phyloP scores from a whole-genome alignment of 2,113 vertebrate species.

The Probosciger aterrimus region DNA sequence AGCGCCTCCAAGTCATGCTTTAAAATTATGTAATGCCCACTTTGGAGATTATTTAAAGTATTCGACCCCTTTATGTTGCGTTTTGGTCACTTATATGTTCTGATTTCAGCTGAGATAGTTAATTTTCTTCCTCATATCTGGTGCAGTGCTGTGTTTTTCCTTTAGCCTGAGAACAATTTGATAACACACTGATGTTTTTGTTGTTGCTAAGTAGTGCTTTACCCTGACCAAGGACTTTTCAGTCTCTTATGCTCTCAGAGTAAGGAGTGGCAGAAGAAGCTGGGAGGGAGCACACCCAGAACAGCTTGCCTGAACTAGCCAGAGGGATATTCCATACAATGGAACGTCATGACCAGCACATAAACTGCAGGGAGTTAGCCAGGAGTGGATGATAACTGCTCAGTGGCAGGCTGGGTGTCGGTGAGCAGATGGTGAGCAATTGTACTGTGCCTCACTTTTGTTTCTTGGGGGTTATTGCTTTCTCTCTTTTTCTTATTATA shows the following conservation, averaged over 20 bases:
- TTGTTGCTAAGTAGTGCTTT: neutral
- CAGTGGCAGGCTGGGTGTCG: neutral
- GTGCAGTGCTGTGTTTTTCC: neutral
- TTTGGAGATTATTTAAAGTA: neutral
- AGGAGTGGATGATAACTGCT: neutral
- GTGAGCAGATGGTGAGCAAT: neutral
- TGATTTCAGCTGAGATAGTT: neutral
- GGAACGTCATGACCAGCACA: neutral
- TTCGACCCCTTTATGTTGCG: neutral
- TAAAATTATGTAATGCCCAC: neutral
- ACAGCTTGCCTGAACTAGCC: neutral
- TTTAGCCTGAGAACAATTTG: neutral
- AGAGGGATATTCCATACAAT: neutral
- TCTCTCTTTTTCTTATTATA: neutral
- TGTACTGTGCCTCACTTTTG: neutral
- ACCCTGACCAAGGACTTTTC: neutral
- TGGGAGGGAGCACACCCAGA: neutral
- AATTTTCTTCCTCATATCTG: neutral
- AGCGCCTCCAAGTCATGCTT: neutral
- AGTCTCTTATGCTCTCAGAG: neutral
- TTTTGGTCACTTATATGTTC: neutral
- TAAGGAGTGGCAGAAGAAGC: neutral
- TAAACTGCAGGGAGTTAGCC: neutral
- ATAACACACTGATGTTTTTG: neutral
- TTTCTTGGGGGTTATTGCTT: neutral